These are phyloP conservation scores for Leptopilina clavipes DNA, from an alignment of 1,140 invertebrate genomes.

Conservation along the genomic window DNA sequence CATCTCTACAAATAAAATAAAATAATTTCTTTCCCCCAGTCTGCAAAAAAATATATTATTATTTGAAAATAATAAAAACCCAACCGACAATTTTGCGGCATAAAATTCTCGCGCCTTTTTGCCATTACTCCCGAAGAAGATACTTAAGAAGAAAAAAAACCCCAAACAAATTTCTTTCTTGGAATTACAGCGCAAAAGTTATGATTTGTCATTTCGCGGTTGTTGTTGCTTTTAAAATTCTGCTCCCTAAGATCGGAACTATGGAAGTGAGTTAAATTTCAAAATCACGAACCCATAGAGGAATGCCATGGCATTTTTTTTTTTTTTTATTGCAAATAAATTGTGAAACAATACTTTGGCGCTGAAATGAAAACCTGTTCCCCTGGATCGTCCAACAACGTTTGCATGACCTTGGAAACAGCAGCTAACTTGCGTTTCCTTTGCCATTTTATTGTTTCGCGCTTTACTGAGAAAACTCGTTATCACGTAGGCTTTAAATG, in stretches of 20 bases:
- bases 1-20: too few species aligned
- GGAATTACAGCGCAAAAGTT: background rate
- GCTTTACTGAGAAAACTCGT: conserved; percentile 24
- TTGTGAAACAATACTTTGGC: conserved; percentile 29
- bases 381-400: background rate
- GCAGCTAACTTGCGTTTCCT: conserved; percentile 7
- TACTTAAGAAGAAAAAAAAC: background rate
- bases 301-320: background rate
- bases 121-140: background rate
- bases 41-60: conserved; percentile 1
- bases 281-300: conserved; percentile 10
- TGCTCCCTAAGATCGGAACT: background rate
- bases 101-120: conserved; percentile 1
- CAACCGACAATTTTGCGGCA: background rate
- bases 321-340: conserved; percentile 3
- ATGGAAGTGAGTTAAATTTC: background rate
- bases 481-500: conserved; percentile 26
- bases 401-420: background rate
- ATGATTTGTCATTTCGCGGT: conserved; percentile 13
- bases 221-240: background rate
- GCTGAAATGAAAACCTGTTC: conserved; percentile 24
- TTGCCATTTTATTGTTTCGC: conserved; percentile 21
- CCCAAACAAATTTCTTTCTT: background rate
- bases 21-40: too few species aligned
- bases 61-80: conserved; percentile 6